phyloP scores from a whole-genome alignment of 2,797 vertebrate species.

The Spondyliosoma cantharus region DNA sequence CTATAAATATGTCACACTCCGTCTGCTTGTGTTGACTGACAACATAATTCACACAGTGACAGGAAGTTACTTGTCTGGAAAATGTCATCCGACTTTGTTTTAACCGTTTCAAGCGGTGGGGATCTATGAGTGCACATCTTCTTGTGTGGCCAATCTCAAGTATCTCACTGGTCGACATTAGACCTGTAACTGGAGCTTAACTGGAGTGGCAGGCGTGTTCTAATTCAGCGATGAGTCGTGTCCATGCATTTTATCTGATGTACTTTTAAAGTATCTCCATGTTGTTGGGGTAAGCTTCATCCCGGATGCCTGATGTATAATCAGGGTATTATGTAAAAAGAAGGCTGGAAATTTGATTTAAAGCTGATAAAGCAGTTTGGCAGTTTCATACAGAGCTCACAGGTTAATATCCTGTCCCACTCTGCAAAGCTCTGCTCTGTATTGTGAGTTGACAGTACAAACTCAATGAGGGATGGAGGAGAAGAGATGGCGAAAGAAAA shows the following conservation, averaged over 20 bases:
- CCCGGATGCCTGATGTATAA: constrained; percentile 14
- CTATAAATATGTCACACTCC: background rate
- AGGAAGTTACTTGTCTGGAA: background rate
- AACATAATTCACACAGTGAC: constrained; percentile 26
- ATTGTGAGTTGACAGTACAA: background rate
- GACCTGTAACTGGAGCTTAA: background rate
- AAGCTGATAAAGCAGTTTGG: constrained; percentile 11
- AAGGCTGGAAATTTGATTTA: background rate
- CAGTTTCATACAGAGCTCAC: constrained; percentile 7
- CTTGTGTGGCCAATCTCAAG: constrained; percentile 48
- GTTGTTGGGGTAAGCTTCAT: background rate
- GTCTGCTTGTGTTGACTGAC: background rate
- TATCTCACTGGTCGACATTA: constrained; percentile 14
- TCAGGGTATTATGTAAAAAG: background rate
- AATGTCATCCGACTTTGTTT: background rate
- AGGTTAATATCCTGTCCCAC: constrained; percentile 25
- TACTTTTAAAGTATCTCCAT: background rate
- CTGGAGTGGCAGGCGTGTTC: constrained; percentile 19
- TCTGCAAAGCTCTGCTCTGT: constrained; percentile 8
- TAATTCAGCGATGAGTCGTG: constrained; percentile 30
- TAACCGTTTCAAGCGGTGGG: constrained; percentile 14
- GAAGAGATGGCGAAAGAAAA: constrained; percentile 19
- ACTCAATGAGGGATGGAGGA: constrained; percentile 3
- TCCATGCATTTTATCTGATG: background rate
- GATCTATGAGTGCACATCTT: constrained; percentile 49